These are phyloP conservation scores for Crypturellus tataupa DNA, from an alignment of 2,797 vertebrate genomes.

Conservation along the genomic window DNA sequence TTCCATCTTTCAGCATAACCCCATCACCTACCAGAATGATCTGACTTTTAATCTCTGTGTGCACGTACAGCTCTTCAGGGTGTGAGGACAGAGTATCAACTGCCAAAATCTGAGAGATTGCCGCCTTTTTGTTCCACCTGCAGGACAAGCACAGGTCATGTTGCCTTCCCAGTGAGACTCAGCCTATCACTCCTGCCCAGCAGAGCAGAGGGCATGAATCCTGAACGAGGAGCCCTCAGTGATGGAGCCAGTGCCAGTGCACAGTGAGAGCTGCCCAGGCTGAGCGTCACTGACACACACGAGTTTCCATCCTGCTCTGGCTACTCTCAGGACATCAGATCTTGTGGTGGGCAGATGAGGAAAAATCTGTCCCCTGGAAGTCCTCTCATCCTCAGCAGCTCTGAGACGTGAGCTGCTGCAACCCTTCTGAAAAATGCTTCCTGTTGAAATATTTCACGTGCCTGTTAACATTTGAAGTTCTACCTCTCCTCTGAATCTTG, in stretches of 20 bases:
- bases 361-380: background rate
- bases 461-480: background rate
- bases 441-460: background rate
- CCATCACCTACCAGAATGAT: background rate
- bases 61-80: background rate
- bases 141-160: background rate
- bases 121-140: background rate
- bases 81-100: background rate
- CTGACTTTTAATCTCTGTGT: background rate
- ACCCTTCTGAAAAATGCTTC: background rate
- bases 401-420: background rate
- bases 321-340: background rate
- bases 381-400: background rate
- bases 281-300: background rate
- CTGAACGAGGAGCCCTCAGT: background rate
- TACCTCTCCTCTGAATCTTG: background rate
- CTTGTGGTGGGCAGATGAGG: background rate
- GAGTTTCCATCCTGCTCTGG: rapidly evolving
- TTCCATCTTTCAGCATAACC: background rate
- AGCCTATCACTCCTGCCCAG: rapidly evolving
- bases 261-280: background rate
- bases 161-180: background rate
- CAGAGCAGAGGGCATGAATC: rapidly evolving
- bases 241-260: rapidly evolving
- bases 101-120: background rate